Conservation (phyloP, 2,888 invertebrate genomes). For the Chymomyza procnemis region DNA sequence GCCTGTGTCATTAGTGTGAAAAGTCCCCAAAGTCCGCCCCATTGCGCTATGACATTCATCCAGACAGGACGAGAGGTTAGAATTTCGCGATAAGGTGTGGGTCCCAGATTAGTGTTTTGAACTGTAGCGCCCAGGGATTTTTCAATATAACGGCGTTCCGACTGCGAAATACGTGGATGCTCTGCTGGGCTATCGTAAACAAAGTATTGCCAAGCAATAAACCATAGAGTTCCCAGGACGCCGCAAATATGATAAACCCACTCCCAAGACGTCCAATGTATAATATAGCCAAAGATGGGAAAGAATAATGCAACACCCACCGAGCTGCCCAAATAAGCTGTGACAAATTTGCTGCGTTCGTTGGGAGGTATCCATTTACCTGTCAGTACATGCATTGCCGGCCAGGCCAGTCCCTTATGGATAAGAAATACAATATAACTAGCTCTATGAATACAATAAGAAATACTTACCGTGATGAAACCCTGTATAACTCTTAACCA, state of each 20-base stretch:
- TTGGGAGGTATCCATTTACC: slow-evolving; percentile 90
- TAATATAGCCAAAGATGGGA: slow-evolving; percentile 85
- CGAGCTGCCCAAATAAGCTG: slow-evolving; percentile 83
- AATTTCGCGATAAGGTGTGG: slow-evolving; percentile 83
- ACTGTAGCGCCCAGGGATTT: slow-evolving; percentile 80
- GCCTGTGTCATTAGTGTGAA: slow-evolving; percentile 85
- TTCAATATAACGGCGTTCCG: slow-evolving; percentile 82
- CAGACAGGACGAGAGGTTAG: slow-evolving; percentile 82
- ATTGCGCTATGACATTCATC: slow-evolving; percentile 83
- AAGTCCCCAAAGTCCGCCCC: slow-evolving; percentile 85
- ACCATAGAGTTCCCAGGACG: slow-evolving; percentile 83
- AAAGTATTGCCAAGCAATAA: slow-evolving; percentile 81
- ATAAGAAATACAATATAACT: neutral
- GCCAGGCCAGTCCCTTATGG: slow-evolving; percentile 84
- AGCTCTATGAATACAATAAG: neutral
- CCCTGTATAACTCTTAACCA: slow-evolving; percentile 84
- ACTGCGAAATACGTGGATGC: slow-evolving; percentile 83
- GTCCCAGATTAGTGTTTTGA: slow-evolving; percentile 68
- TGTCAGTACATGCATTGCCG: slow-evolving; percentile 88
- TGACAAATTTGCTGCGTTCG: slow-evolving; percentile 86
- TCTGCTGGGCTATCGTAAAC: slow-evolving; percentile 83
- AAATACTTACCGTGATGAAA: slow-evolving; percentile 81
- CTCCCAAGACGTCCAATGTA: slow-evolving; percentile 84
- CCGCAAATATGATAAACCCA: slow-evolving; percentile 85
- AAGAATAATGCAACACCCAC: slow-evolving; percentile 84